Base-by-base conservation (phyloP, 2,113 vertebrate species). In the Castor canadensis region DNA sequence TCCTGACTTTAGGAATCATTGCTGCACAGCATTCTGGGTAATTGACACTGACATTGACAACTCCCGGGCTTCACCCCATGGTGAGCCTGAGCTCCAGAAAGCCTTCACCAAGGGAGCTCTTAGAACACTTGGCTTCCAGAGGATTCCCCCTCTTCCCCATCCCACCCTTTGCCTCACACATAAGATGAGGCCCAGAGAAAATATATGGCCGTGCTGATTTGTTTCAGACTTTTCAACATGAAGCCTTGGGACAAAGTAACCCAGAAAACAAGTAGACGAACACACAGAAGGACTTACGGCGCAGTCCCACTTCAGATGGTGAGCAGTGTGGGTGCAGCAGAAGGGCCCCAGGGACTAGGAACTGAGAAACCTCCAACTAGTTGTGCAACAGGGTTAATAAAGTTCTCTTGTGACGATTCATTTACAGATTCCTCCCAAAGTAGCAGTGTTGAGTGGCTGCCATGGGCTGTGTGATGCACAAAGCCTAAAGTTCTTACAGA, bases 21-120 rank as follows among this genome's bases (percentile, higher is more conserved):
- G 38, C 12, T 0, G 0, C 9, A 43, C 1, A 28, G 12, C 30
- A 5, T 62, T 43, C 85, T 60, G n/a, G n/a, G n/a, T n/a, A n/a
- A n/a, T n/a, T n/a, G n/a, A n/a, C 0, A 5, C 35, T 30, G 45
- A 38, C 30, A 16, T 4, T 30, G 30, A 56, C 5, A 66, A 45
- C 69, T 72, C 26, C 26, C 30, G 3, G 64, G 66, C 8, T 76
- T 26, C 20, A 11, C 11, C 3, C 19, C 22, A 43, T 38, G n/a
- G 35, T 38, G 71, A 26, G 20, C 58, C 66, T 13, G 19, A n/a
- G 35, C 35, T 35, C 62, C 54, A 49, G 40, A 60, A 56, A 72
- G 35, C 43, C 49, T 22, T 92, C 76, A 43, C 8, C 71, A n/a
- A 16, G 9, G 56, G 9, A 22, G 30, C 24, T 38, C 75, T 47